These are phyloP conservation scores for Anadara kagoshimensis DNA, from an alignment of 1,140 invertebrate genomes.

Conservation along the genomic window DNA sequence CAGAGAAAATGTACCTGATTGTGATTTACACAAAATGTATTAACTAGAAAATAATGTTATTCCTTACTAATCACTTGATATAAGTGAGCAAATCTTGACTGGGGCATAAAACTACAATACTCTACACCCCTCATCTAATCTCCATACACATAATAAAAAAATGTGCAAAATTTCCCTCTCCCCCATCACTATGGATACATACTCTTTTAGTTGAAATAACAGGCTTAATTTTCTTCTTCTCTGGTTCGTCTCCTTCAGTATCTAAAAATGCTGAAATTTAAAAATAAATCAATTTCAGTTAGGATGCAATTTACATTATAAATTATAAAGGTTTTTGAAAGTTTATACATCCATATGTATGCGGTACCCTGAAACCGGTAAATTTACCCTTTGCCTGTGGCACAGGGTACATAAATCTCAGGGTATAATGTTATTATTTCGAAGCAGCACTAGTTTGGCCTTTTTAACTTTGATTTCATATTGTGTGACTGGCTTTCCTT, in stretches of 20 bases:
- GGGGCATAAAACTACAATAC: no score
- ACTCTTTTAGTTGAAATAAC: constrained; percentile 66
- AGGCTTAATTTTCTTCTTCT: constrained; percentile 47
- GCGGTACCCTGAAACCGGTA: background rate
- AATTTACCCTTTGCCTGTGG: background rate
- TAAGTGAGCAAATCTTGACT: background rate
- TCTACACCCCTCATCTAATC: no score
- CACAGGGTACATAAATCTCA: no score
- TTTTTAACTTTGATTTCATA: no score
- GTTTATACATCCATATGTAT: background rate
- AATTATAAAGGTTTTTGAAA: background rate
- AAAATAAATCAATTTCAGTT: constrained; percentile 9
- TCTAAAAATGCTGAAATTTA: constrained; percentile 61
- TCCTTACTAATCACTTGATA: no score
- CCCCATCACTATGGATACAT: constrained; percentile 1
- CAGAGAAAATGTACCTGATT: no score
- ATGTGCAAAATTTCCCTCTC: background rate
- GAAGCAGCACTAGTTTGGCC: no score
- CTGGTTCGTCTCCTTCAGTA: constrained; percentile 45
- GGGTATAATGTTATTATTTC: no score
- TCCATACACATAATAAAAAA: no score
- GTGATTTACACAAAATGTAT: no score
- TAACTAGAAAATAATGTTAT: no score
- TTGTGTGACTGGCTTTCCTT: no score
- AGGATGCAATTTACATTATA: background rate